These are phyloP conservation scores for Pollicipes pollicipes DNA, from an alignment of 1,140 invertebrate species.

Conservation along the genomic window DNA sequence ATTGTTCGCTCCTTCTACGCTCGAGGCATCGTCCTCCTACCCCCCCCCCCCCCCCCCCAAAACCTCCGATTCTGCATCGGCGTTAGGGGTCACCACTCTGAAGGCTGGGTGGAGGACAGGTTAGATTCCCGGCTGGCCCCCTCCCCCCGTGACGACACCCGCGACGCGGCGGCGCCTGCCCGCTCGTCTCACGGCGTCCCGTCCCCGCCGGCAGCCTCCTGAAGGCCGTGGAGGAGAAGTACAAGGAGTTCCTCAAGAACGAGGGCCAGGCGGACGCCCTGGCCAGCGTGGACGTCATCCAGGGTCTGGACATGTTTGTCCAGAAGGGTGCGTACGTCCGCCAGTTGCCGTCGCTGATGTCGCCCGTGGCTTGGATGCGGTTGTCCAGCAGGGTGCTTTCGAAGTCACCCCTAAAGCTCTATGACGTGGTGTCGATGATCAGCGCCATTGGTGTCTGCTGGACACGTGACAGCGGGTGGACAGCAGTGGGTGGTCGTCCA, in stretches of 20 bases:
- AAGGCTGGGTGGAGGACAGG: conserved; percentile 84
- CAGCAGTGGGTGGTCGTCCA: no score
- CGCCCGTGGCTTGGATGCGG: no score
- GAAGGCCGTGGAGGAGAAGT: conserved; percentile 46
- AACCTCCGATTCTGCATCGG: conserved; percentile 26
- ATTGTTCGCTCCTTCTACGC: no score
- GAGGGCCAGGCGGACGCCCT: conserved; percentile 66
- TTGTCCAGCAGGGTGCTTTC: no score
- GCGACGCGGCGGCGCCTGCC: conserved; percentile 81
- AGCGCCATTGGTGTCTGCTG: no score
- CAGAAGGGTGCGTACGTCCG: conserved; percentile 31
- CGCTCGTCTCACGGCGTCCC: conserved; percentile 97
- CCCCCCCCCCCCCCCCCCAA: conserved; percentile 59
- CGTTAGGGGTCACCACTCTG: no score
- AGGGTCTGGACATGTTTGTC: conserved; percentile 66
- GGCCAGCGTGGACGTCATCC: conserved; percentile 57
- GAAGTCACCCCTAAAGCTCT: no score
- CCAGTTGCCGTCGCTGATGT: no score
- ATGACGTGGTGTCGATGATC: no score
- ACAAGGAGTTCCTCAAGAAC: conserved; percentile 55
- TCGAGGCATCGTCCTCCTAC: no score
- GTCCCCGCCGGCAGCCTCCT: conserved; percentile 40
- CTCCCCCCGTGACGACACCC: conserved; percentile 90
- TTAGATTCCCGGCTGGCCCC: no score
- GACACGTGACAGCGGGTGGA: no score